Conservation (phyloP, 2,797 vertebrate genomes). For the Lophius americanus region DNA sequence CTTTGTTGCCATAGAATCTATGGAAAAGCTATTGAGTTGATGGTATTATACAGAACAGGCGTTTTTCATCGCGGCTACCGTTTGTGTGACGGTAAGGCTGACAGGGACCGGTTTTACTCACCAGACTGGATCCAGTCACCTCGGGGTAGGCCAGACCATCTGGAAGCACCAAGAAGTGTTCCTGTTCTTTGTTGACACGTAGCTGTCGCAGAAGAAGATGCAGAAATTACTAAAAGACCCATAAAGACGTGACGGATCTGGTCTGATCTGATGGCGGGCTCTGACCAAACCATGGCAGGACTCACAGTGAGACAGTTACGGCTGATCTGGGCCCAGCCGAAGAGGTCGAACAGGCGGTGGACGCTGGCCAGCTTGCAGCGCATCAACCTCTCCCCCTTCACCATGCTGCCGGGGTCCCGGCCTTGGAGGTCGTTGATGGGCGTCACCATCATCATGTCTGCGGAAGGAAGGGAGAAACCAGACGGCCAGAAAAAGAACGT, state of each 20-base stretch:
- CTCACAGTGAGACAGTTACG: conserved; percentile 89
- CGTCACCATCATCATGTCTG: conserved; percentile 89
- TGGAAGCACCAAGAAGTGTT: conserved; percentile 94
- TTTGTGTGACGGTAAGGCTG: neutral
- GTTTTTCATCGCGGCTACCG: neutral
- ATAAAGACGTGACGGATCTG: no score
- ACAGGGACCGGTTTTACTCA: conserved; percentile 70
- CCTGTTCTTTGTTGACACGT: conserved; percentile 96
- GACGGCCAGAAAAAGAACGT: conserved; percentile 41
- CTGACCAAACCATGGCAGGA: neutral
- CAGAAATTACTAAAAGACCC: neutral
- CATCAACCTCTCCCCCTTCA: conserved; percentile 94
- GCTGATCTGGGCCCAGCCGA: conserved; percentile 91
- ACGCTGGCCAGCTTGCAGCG: conserved; percentile 93
- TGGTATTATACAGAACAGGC: neutral
- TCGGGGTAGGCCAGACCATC: conserved; percentile 90
- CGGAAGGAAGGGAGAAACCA: conserved; percentile 38
- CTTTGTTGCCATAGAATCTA: neutral
- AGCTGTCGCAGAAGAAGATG: conserved; percentile 77
- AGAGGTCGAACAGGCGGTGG: conserved; percentile 92
- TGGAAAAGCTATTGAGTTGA: neutral
- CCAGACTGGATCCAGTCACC: conserved; percentile 92
- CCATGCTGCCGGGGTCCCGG: conserved; percentile 86
- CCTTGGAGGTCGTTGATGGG: conserved; percentile 93
- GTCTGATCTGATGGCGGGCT: no score